Conservation (phyloP, 92 coral and sea anemone species). For the Ricordea florida region DNA sequence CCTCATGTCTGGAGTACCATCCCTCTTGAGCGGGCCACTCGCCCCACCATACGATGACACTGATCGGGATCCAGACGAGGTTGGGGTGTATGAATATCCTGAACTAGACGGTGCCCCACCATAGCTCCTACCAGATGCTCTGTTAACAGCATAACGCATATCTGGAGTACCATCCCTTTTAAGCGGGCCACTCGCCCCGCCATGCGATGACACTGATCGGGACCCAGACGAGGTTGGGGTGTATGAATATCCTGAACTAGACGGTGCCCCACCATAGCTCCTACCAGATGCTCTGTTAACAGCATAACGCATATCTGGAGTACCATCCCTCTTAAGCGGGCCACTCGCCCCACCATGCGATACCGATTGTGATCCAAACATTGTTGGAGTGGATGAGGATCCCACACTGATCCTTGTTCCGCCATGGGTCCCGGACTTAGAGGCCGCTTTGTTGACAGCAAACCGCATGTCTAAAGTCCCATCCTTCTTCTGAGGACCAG, state of each 20-base stretch:
- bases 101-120: background rate
- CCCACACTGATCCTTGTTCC: no score
- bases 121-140: background rate
- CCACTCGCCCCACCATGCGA: background rate
- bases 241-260: background rate
- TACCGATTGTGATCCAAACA: background rate
- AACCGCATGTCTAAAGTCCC: constrained; percentile 46
- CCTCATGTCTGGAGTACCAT: constrained; percentile 70
- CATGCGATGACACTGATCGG: background rate
- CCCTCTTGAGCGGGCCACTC: constrained; percentile 39
- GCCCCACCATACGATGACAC: constrained; percentile 4
- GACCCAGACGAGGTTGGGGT: no score
- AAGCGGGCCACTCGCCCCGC: constrained; percentile 33
- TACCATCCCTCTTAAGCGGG: constrained; percentile 50
- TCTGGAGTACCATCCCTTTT: constrained; percentile 72
- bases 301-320: constrained; percentile 61
- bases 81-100: background rate
- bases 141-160: constrained; percentile 59
- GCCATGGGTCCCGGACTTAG: no score
- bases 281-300: constrained; percentile 10
- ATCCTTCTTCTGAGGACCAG: constrained; percentile 40
- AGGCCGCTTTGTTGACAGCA: constrained; percentile 1
- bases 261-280: background rate
- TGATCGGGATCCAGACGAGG: background rate
- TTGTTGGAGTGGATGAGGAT: no score